Percentiles rank a stretch among this genome's conserved stretches.
Conservation (phyloP, 2,888 invertebrate genomes). For the Lysandra bellargus region DNA sequence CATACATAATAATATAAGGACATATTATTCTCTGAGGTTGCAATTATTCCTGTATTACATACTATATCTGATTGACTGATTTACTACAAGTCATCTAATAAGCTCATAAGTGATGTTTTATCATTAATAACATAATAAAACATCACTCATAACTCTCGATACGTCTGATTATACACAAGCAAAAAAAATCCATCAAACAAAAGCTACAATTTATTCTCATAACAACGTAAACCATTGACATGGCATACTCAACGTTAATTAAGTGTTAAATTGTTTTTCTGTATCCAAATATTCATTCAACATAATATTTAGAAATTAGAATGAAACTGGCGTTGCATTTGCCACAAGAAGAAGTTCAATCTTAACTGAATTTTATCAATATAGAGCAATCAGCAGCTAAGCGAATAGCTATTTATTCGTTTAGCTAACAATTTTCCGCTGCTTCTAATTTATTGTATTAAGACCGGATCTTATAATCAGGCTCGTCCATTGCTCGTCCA, state of each 20-base stretch:
- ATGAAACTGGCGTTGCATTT: not conserved
- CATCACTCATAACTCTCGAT: too few species aligned
- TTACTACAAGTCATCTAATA: too few species aligned
- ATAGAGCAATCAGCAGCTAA: not conserved
- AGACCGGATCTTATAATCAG: conserved; percentile 15
- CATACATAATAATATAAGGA: too few species aligned
- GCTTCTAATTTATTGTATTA: conserved; percentile 10
- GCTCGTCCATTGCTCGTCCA: conserved; percentile 30
- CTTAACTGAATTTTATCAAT: not conserved
- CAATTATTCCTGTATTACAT: too few species aligned
- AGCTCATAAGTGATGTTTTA: too few species aligned
- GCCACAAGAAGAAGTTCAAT: not conserved
- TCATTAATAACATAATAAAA: too few species aligned
- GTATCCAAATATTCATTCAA: not conserved
- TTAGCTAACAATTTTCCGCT: conserved; percentile 13
- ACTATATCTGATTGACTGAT: too few species aligned
- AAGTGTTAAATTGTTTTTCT: not conserved
- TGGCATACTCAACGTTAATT: not conserved
- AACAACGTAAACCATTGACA: too few species aligned
- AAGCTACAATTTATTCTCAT: too few species aligned
- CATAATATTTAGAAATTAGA: not conserved
- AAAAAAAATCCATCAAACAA: too few species aligned
- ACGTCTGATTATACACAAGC: too few species aligned
- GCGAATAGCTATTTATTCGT: conserved; percentile 14
- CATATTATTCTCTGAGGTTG: too few species aligned